Evolutionary conservation across 1,140 invertebrate species (phyloP), one percentile per base, ranked within the genome.

Genomic region (Drosophila persimilis): DNA sequence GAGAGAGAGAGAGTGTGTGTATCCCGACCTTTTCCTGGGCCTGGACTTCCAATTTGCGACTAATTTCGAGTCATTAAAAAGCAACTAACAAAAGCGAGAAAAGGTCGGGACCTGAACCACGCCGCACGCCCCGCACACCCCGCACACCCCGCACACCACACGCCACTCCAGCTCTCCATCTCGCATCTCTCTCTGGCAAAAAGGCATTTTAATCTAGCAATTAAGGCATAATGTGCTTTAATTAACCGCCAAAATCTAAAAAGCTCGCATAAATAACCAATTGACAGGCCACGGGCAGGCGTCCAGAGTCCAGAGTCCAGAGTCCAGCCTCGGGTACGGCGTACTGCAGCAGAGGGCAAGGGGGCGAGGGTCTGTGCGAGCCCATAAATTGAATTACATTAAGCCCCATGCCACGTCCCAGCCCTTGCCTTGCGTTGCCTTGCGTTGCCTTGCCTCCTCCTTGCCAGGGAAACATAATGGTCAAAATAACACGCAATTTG

Each of bases 201-300:
- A 57, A 45, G 46, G 59, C 73, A 64, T 74, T 86, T 85, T 86
- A 85, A 85, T 88, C 77, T 73, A 77, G 77, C 83, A 85, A 85
- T 85, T 86, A 85, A 83, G 75, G 45, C 64, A 66, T 88, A 83
- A 83, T 88, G 78, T 76, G 75, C 72, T 88, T 88, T 88, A 88
- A 88, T 88, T 88, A 88, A 88, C 83, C 83, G 78, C 84, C 78
- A 79, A 81, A 88, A 81, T 80, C 81, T 86, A 85, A 85, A 85
- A 85, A 85, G 77, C 67, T 58, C 50, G 73, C 77, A 85, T 85
- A 85, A 85, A 85, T 85, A 80, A 80, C 77, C 73, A 86, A 85
- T 86, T 86, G 81, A 86, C 81, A 86, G 35, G 35, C 35, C 35
- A 39, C 35, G 31, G 31, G 31, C 31, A 9, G 11, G 3, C 3